These are phyloP conservation scores for Cavia aperea DNA, from an alignment of 2,113 vertebrate genomes.

Conservation along the genomic window DNA sequence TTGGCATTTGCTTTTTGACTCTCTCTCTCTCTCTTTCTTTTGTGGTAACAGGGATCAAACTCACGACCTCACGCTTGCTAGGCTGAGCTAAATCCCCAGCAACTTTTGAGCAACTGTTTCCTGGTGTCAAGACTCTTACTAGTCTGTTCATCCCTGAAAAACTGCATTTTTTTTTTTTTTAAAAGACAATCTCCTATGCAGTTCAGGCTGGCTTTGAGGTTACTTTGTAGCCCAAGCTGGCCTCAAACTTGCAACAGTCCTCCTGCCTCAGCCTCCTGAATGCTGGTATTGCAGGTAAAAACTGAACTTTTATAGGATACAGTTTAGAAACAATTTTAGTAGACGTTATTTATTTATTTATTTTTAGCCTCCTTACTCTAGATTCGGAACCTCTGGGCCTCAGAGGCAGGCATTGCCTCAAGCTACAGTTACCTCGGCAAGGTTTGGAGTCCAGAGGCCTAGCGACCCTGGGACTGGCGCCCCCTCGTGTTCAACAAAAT, in stretches of 20 bases:
- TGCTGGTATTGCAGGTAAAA: background rate
- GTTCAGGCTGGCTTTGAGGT: too few relatives aligned
- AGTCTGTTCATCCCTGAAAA: background rate
- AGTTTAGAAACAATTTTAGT: background rate
- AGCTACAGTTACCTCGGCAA: accelerated
- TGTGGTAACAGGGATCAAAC: too few relatives aligned
- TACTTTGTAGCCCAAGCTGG: too few relatives aligned
- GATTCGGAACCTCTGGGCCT: background rate
- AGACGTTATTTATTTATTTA: background rate
- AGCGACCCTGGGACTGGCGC: background rate
- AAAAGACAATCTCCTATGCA: too few relatives aligned
- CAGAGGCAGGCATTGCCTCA: accelerated
- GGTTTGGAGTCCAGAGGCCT: background rate
- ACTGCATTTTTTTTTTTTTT: too few relatives aligned
- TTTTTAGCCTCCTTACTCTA: background rate
- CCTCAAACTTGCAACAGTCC: too few relatives aligned
- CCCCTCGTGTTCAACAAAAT: constrained; percentile 45
- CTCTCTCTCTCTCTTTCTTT: background rate
- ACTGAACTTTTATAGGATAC: background rate
- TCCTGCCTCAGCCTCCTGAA: too few relatives aligned
- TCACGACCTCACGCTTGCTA: too few relatives aligned
- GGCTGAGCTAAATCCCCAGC: too few relatives aligned
- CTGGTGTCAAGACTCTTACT: background rate
- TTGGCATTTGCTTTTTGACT: background rate
- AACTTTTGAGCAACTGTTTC: background rate